phyloP scores from a whole-genome alignment of 2,113 vertebrate genomes.

The Urocolius indicus region DNA sequence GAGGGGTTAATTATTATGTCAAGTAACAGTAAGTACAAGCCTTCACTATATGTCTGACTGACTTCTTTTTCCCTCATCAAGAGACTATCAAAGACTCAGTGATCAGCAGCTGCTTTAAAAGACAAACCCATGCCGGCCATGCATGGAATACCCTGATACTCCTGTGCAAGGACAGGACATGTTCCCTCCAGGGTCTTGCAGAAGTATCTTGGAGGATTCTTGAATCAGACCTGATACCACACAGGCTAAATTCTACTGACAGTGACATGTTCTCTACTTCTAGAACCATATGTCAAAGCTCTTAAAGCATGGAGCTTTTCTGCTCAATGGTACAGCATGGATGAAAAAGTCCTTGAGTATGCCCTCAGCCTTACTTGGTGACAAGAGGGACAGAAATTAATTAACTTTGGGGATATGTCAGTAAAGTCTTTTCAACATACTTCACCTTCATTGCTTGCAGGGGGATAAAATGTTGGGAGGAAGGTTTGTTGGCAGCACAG shows the following conservation, averaged over 20 bases:
- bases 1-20: neutral
- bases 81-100: neutral
- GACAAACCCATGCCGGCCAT: neutral
- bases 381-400: neutral
- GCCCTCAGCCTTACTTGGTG: neutral
- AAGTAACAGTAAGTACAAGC: neutral
- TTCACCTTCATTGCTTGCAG: slow-evolving; percentile 67
- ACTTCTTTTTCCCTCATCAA: neutral
- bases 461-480: slow-evolving; percentile 92
- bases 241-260: neutral
- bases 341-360: neutral
- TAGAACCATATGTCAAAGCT: neutral
- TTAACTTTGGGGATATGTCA: neutral
- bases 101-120: neutral
- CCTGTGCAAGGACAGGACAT: neutral
- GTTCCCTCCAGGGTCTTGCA: neutral
- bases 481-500: slow-evolving; percentile 88
- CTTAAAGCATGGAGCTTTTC: neutral
- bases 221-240: neutral
- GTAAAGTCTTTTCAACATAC: neutral
- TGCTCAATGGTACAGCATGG: neutral
- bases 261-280: neutral
- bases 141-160: neutral
- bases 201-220: neutral
- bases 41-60: neutral